A percentile compares a stretch with the other conserved stretches of the same genome.
These are phyloP conservation scores for Theretra japonica DNA, from an alignment of 2,888 invertebrate species.

Conservation along the genomic window DNA sequence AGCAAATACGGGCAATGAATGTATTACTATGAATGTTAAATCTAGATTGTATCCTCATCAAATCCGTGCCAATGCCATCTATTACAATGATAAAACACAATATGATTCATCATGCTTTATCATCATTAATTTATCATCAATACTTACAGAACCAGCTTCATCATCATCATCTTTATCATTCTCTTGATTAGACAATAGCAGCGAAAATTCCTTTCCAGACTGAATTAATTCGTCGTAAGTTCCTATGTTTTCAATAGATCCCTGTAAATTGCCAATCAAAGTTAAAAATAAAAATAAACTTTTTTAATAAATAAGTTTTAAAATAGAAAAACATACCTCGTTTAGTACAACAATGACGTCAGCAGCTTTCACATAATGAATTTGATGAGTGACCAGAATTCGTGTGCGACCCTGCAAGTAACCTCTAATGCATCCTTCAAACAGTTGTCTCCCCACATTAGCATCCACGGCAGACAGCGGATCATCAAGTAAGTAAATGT, in stretches of 20 bases:
- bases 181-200: conserved; percentile 64
- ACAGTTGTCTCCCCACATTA: conserved; percentile 89
- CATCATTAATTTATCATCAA: too few relatives aligned
- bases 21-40: too few relatives aligned
- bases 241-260: conserved; percentile 85
- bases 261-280: conserved; percentile 59
- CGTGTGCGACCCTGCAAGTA: conserved; percentile 87
- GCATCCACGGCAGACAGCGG: conserved; percentile 93
- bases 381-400: conserved; percentile 93
- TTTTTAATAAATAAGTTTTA: not conserved
- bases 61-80: too few relatives aligned
- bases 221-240: conserved; percentile 83
- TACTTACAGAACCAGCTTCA: conserved; percentile 38
- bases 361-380: conserved; percentile 85
- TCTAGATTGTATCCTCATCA: too few relatives aligned
- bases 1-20: too few relatives aligned
- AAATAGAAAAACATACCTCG: conserved; percentile 52
- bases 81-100: too few relatives aligned
- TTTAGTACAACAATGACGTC: conserved; percentile 84
- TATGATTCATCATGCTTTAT: too few relatives aligned
- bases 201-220: conserved; percentile 80
- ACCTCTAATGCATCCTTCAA: conserved; percentile 89
- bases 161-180: conserved; percentile 50
- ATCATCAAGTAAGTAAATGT: conserved; percentile 92
- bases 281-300: not conserved